A percentile compares a stretch with the other conserved stretches of the same genome.
Evolutionary conservation across 23 tunicate species (phyloP).

Genomic region (Halocynthia roretzi): DNA sequence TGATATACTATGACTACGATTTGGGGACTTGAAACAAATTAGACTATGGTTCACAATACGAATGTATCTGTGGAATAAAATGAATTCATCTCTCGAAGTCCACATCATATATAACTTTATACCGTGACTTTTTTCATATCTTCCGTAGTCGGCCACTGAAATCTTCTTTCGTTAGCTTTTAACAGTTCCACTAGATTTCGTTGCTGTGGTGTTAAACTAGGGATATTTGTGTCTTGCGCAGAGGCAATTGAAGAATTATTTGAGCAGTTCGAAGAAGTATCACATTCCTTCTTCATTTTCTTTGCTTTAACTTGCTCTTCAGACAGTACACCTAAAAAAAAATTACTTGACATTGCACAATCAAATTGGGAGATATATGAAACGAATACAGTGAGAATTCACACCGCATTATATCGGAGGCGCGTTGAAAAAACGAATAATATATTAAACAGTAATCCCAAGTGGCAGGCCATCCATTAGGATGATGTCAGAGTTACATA

Average conservation of each 20-base stretch:
- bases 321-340: conserved; percentile 34
- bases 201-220: conserved; percentile 70
- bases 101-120: background rate
- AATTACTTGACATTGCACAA: background rate
- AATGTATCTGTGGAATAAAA: too few relatives aligned
- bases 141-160: conserved; percentile 95
- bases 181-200: conserved; percentile 73
- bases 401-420: too few relatives aligned
- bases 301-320: conserved; percentile 50
- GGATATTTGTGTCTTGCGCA: conserved; percentile 2
- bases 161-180: conserved; percentile 76
- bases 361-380: too few relatives aligned
- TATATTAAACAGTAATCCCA: too few relatives aligned
- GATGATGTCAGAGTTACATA: too few relatives aligned
- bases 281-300: conserved; percentile 41
- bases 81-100: background rate
- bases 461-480: too few relatives aligned
- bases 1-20: too few relatives aligned
- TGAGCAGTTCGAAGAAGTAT: conserved; percentile 1
- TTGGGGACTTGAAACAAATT: too few relatives aligned
- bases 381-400: too few relatives aligned
- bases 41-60: too few relatives aligned
- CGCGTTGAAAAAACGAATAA: too few relatives aligned
- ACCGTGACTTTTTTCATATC: conserved; percentile 86
- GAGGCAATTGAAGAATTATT: background rate